Evolutionary conservation across 2,888 invertebrate species (phyloP), one percentile per base, ranked within the genome.

Genomic region (Xestoiulus laeticollis): DNA sequence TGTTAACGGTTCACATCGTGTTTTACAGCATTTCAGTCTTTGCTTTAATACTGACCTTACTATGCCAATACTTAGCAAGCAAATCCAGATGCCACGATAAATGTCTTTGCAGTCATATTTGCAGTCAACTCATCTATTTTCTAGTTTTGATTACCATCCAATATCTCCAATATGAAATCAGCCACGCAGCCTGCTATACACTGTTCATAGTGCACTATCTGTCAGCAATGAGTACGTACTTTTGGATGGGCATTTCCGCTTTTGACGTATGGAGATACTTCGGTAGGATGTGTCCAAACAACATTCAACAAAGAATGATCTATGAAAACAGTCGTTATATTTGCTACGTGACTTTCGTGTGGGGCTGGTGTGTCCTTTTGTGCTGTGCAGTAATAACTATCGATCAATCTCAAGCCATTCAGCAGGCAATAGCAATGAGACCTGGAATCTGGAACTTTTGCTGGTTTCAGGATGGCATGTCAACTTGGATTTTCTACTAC

Each of bases 221-320:
- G 94, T 95, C 96, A 93, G 97, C 96, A 92, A 93, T 97, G 92
- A 95, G 96, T 48, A 96, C 97, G 89, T 97, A 97, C 94, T 97
- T 97, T 92, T 97, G 97, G 97, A 94, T 97, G 86, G 97, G 97
- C 93, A 96, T 96, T 89, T 97, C 97, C 96, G 97, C 97, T 92
- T 97, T 97, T 93, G 97, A 97, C 93, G 96, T 97, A 92, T 97
- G 97, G 96, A 87, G 53, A 26, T 32, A 43, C 26, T 88, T 89
- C 32, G 86, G 87, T 22, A 82, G 48, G n/a, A 44, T 88, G 19
- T 22, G n/a, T 44, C 44, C 19, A 8, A 8, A 8, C 5, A 68
- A 2, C 26, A 26, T 26, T n/a, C 68, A 68, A 10, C 86, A 86
- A 22, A 43, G 59, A 16, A 68, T 5, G 10, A 68, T 22, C 22